Evolutionary conservation across 2,888 invertebrate species (phyloP), one percentile per base, ranked within the genome.

Genomic region (Plebejus melissa): DNA sequence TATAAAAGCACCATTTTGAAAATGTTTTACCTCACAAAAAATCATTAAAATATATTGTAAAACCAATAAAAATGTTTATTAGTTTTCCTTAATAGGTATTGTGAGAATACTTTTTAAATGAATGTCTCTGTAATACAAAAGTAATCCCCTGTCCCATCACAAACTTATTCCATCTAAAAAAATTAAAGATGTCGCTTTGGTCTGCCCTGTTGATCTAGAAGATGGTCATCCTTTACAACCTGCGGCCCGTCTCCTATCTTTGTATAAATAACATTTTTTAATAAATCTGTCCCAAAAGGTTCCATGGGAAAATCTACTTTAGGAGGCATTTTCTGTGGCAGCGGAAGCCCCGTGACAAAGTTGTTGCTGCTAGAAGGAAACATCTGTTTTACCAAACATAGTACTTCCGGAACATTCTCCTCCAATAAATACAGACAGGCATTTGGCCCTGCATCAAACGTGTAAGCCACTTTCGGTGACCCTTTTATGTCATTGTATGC

Each of bases 401-500:
- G 77, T 13, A 98, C 93, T 82, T 94, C 94, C 0, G 96, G 92
- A 0, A 98, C 96, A 86, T 97, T 95, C 78, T 96, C 91, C 80
- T 97, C 96, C 74, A 97, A 89, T 22, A 98, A 89, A 89, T 97
- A 99, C 0, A 99, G 89, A 87, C 98, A 98, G 4, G 98, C 98
- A 94, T 99, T 99, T 74, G 99, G 97, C 5, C 99, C 99, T 76
- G 99, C 99, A 94, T 99, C 99, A 94, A 98, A 99, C 22, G 99
- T 99, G 86, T 99, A 99, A 0, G 98, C 98, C 7, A 98, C 96
- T 90, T 95, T 96, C 28, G 90, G 87, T 78, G 91, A 87, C n/a
- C 95, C 95, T 82, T 91, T 94, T 41, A 94, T 87, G 69, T 95
- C 91, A 88, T 99, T 99, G 85, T 97, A 98, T 32, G 94, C 91